phyloP scores from a whole-genome alignment of 2,888 invertebrate species.

The Hyposoter didymator region DNA sequence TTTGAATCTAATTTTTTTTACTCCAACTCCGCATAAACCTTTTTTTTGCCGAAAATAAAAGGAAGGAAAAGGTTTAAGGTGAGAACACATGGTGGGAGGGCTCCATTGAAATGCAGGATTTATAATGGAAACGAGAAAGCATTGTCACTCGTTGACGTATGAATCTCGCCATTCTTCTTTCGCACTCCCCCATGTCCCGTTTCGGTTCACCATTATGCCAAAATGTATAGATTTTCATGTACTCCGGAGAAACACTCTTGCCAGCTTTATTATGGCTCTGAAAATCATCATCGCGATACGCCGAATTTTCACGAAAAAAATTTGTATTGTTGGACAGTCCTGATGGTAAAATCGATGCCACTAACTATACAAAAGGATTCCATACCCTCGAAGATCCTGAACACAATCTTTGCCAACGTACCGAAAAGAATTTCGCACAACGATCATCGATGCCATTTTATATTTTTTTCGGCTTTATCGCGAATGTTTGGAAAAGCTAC shows the following conservation, averaged over 20 bases:
- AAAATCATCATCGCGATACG: background rate
- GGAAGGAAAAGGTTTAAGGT: conserved; percentile 24
- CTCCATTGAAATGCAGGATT: conserved; percentile 47
- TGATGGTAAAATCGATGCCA: conserved; percentile 9
- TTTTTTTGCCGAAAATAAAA: background rate
- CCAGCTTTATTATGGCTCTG: background rate
- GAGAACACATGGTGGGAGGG: background rate
- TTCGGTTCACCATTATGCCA: background rate
- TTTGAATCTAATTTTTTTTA: background rate
- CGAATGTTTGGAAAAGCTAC: background rate
- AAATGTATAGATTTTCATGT: background rate
- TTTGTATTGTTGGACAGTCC: background rate
- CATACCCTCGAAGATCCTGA: background rate
- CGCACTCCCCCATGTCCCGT: conserved; percentile 14
- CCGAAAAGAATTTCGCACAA: background rate
- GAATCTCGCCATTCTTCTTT: conserved; percentile 67
- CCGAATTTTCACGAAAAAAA: background rate
- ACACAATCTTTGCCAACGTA: background rate
- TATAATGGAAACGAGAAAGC: conserved; percentile 66
- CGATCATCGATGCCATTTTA: background rate
- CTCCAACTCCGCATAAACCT: background rate
- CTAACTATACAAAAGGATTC: background rate
- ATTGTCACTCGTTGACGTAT: conserved; percentile 71
- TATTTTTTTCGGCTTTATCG: background rate
- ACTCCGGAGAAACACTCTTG: background rate